Conservation (phyloP, 2,113 vertebrate species). For the Callithrix jacchus region DNA sequence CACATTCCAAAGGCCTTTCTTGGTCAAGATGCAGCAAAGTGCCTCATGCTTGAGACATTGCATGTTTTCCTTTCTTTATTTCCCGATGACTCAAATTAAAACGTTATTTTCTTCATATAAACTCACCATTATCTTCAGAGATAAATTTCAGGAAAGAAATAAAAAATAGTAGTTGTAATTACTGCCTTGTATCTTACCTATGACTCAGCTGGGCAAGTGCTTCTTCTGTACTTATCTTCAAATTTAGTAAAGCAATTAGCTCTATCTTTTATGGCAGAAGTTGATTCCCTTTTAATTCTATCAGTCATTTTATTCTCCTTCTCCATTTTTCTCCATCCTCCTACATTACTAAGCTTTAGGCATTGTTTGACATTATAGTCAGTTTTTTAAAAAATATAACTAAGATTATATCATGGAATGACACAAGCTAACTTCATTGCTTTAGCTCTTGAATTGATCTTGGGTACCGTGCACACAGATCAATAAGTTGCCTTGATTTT, state of each 20-base stretch:
- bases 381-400: conserved; percentile 73
- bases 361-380: conserved; percentile 55
- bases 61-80: conserved; percentile 49
- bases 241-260: conserved; percentile 69
- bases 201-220: conserved; percentile 61
- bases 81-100: conserved; percentile 35
- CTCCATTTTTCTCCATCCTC: conserved; percentile 63
- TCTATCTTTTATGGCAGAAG: conserved; percentile 61
- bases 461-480: not conserved
- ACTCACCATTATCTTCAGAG: conserved; percentile 45
- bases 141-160: conserved; percentile 51
- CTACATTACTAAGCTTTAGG: conserved; percentile 63
- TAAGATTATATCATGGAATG: conserved; percentile 42
- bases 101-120: conserved; percentile 52
- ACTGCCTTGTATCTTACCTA: conserved; percentile 28
- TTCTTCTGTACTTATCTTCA: conserved; percentile 53
- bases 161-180: conserved; percentile 52
- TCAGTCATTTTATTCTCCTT: conserved; percentile 58
- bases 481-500: not conserved
- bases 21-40: conserved; percentile 35
- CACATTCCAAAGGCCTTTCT: conserved; percentile 38
- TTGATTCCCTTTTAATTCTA: conserved; percentile 65
- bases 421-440: conserved; percentile 16
- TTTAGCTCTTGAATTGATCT: conserved; percentile 45
- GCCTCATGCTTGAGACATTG: not conserved